Conservation (phyloP, 2,113 vertebrate species). For the Gnathonemus longibarbis region DNA sequence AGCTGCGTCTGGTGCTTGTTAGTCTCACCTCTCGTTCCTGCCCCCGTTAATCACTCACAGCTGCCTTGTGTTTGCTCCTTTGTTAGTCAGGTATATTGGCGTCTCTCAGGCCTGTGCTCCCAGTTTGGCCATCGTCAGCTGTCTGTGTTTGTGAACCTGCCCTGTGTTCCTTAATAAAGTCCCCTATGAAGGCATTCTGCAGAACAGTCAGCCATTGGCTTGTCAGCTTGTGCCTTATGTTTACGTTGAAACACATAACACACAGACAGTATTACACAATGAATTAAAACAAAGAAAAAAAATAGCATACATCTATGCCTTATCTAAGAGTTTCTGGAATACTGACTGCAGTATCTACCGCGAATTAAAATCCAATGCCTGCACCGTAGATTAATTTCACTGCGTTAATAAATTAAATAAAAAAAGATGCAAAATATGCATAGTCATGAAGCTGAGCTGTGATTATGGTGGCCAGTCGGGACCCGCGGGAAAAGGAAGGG, state of each 20-base stretch:
- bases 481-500: not conserved
- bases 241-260: not conserved
- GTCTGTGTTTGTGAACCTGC: no score
- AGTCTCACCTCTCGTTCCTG: no score
- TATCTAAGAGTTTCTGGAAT: conserved; percentile 76
- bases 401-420: conserved; percentile 76
- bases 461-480: conserved; percentile 70
- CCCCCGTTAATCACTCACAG: no score
- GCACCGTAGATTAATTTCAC: conserved; percentile 72
- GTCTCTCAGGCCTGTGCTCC: no score
- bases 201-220: no score
- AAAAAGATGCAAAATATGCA: conserved; percentile 71
- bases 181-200: no score
- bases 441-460: conserved; percentile 82
- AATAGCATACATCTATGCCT: conserved; percentile 64
- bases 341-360: conserved; percentile 69
- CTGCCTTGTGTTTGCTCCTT: no score
- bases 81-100: no score
- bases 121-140: no score
- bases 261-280: not conserved
- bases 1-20: no score
- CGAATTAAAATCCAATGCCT: conserved; percentile 65
- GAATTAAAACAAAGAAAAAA: conserved; percentile 33
- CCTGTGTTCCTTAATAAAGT: no score
- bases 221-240: no score